Evolutionary conservation across 2,113 vertebrate genomes (phyloP).

Genomic region (Glaucidium brasilianum): DNA sequence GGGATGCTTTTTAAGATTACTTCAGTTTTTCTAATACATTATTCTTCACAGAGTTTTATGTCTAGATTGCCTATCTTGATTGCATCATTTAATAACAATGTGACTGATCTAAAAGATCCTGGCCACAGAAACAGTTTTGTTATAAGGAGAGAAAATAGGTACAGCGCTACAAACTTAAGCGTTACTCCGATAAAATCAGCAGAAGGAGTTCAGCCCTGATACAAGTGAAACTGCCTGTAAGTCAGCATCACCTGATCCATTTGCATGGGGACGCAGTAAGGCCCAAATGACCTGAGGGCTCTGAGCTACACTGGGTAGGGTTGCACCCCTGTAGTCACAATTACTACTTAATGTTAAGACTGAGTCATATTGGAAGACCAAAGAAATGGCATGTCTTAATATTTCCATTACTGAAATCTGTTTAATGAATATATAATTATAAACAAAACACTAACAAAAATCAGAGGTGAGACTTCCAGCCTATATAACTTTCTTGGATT

Average conservation of each 20-base stretch:
- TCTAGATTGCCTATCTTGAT: neutral
- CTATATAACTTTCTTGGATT: neutral
- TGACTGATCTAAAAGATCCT: neutral
- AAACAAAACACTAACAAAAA: neutral
- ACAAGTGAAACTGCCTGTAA: neutral
- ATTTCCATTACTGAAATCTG: neutral
- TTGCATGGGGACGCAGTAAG: neutral
- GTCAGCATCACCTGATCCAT: neutral
- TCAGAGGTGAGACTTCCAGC: neutral
- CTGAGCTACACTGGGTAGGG: neutral
- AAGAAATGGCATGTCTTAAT: neutral
- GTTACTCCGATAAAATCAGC: neutral
- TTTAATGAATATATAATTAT: neutral
- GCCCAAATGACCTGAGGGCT: neutral
- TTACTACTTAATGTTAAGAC: neutral
- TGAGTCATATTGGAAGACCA: neutral
- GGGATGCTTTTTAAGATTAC: neutral
- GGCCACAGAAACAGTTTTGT: neutral
- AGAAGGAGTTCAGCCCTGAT: neutral
- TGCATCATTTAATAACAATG: neutral
- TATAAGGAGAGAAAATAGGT: neutral
- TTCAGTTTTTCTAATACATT: neutral
- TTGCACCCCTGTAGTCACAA: neutral
- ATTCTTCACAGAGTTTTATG: neutral
- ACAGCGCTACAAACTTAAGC: fast-evolving